Percentiles rank a stretch among this genome's conserved stretches.
These are phyloP conservation scores for Eristalis pertinax DNA, from an alignment of 2,888 invertebrate species.

Conservation along the genomic window DNA sequence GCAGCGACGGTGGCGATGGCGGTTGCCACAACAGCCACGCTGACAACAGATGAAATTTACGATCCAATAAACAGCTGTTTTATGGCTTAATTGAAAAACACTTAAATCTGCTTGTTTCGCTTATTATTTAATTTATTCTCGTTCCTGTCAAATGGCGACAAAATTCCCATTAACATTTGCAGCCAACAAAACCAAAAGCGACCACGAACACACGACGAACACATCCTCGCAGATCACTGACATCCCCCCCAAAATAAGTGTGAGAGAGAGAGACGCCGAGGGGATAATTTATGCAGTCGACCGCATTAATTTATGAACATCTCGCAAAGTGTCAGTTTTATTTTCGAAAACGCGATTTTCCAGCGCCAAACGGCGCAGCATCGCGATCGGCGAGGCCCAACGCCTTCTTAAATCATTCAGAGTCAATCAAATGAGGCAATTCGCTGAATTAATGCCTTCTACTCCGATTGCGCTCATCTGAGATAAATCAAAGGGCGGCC, in stretches of 20 bases:
- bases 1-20: background rate
- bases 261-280: background rate
- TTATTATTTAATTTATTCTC: slow-evolving; percentile 58
- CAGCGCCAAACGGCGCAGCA: slow-evolving; percentile 3
- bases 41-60: slow-evolving; percentile 41
- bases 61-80: slow-evolving; percentile 45
- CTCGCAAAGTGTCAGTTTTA: slow-evolving; percentile 64
- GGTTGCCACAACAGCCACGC: background rate
- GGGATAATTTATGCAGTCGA: slow-evolving; percentile 65
- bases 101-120: slow-evolving; percentile 47
- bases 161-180: slow-evolving; percentile 39
- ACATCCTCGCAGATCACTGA: slow-evolving; percentile 14
- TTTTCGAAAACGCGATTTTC: slow-evolving; percentile 55
- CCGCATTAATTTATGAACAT: slow-evolving; percentile 65
- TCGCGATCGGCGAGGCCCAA: background rate
- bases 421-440: slow-evolving; percentile 70
- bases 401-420: slow-evolving; percentile 65
- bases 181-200: slow-evolving; percentile 6
- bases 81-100: slow-evolving; percentile 60
- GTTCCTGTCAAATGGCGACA: slow-evolving; percentile 48
- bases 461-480: slow-evolving; percentile 54
- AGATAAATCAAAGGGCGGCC: slow-evolving; percentile 58
- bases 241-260: background rate
- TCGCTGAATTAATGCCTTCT: slow-evolving; percentile 63
- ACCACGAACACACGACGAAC: background rate